These are phyloP conservation scores for Jacana jacana DNA, from an alignment of 2,113 vertebrate genomes.

Conservation along the genomic window DNA sequence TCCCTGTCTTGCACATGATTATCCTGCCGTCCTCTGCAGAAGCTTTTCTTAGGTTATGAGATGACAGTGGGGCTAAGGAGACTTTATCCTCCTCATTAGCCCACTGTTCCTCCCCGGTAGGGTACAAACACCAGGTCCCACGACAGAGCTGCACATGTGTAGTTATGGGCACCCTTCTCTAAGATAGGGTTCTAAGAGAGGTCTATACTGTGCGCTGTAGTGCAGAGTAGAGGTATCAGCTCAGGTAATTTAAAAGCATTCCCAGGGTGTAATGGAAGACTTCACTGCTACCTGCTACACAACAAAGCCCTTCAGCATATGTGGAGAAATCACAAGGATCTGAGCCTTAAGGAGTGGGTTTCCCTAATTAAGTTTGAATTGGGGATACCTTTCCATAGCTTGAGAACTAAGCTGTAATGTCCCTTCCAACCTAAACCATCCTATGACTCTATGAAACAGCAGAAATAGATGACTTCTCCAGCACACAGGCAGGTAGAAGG, in stretches of 20 bases:
- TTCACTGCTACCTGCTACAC: not conserved
- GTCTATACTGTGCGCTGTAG: too few species aligned
- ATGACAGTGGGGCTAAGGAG: not conserved
- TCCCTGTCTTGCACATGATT: not conserved
- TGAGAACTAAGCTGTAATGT: not conserved
- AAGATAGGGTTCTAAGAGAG: too few species aligned
- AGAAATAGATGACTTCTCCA: not conserved
- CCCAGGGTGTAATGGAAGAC: not conserved
- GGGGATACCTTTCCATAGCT: not conserved
- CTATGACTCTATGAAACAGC: not conserved
- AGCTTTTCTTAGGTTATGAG: not conserved
- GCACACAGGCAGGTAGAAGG: not conserved
- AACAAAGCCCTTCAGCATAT: not conserved
- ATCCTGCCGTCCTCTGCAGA: not conserved
- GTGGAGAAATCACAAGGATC: not conserved
- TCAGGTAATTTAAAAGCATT: not conserved
- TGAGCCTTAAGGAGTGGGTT: not conserved
- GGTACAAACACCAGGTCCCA: not conserved
- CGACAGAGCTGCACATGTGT: accelerated
- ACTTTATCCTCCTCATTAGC: not conserved
- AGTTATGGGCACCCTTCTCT: not conserved
- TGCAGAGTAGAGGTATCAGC: not conserved
- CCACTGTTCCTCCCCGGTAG: not conserved
- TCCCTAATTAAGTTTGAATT: not conserved
- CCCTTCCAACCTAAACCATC: too few species aligned